Evolutionary conservation across 2,888 invertebrate species (phyloP), one percentile per base, ranked within the genome.

Genomic region (Drosophila recens): DNA sequence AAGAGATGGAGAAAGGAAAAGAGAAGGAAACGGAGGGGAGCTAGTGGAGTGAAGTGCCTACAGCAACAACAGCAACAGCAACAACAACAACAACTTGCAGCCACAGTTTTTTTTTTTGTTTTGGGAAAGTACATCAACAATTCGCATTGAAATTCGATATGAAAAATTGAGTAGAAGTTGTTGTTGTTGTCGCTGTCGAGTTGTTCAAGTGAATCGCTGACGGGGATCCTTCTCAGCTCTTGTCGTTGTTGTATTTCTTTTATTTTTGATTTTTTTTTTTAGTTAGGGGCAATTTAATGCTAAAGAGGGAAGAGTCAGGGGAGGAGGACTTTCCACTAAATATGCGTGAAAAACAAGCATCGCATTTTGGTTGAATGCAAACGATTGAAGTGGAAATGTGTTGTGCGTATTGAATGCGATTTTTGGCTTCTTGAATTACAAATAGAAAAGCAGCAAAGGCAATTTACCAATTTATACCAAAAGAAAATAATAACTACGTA

Each of bases 91-190:
- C 65, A 45, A 10, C 30, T 42, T 30, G 11, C 54, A 63, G 45
- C 42, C 63, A 63, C 38, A 17, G 43, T 52, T 42, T n/a, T 52
- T 34, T 54, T 20, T 51, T 51, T 17, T 17, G n/a, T 33, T 34
- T 34, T 40, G 59, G 66, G 75, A 82, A 81, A 84, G 78, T 67
- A 64, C 71, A 67, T 62, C 63, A 48, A 65, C 67, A 67, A 84
- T 89, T 87, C 77, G 83, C 90, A 86, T 80, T 85, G 87, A 89
- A 87, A 87, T 87, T 70, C 66, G 87, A 87, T 90, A 85, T 85
- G 79, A 76, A 87, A 86, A 87, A 74, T 80, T 72, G 85, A 85
- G 86, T 56, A 75, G 81, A 84, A 72, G 75, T 64, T 65, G 66
- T 59, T 64, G 67, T 17, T 17, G 67, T 27, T 71, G 67, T 48